These are phyloP conservation scores for Pseudomyrmex sp. DNA, from an alignment of 1,140 invertebrate genomes.

Conservation along the genomic window DNA sequence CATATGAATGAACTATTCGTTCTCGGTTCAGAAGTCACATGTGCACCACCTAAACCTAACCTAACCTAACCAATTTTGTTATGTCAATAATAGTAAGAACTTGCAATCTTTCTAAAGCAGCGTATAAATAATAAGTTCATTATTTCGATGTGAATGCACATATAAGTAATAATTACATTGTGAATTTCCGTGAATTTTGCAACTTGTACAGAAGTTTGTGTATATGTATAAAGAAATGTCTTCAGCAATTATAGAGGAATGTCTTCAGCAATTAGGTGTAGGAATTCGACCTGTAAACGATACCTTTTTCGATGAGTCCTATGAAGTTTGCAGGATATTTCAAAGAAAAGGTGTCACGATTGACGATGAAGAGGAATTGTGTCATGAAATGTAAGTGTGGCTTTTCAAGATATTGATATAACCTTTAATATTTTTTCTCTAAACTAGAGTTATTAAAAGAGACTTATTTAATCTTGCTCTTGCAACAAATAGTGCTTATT, in stretches of 20 bases:
- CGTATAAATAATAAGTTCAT: too few species aligned
- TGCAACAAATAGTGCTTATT: background rate
- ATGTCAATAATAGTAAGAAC: too few species aligned
- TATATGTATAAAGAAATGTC: background rate
- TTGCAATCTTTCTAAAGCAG: too few species aligned
- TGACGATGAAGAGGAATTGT: conserved; percentile 83
- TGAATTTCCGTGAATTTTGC: background rate
- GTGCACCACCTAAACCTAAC: too few species aligned
- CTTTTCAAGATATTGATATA: background rate
- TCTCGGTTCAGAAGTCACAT: too few species aligned
- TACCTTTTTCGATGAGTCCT: conserved; percentile 80
- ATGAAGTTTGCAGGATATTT: conserved; percentile 79
- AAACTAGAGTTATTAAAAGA: background rate
- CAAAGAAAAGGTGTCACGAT: conserved; percentile 79
- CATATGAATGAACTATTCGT: too few species aligned
- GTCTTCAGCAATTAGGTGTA: conserved; percentile 76
- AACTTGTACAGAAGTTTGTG: background rate
- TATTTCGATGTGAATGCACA: too few species aligned
- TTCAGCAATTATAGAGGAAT: conserved; percentile 58
- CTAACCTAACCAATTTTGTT: too few species aligned
- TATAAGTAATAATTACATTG: background rate
- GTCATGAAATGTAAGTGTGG: conserved; percentile 79
- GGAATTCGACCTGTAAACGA: conserved; percentile 80
- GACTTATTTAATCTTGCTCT: background rate
- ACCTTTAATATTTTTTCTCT: conserved; percentile 27